These are phyloP conservation scores for Montifringilla adamsi DNA, from an alignment of 2,113 vertebrate genomes.

Conservation along the genomic window DNA sequence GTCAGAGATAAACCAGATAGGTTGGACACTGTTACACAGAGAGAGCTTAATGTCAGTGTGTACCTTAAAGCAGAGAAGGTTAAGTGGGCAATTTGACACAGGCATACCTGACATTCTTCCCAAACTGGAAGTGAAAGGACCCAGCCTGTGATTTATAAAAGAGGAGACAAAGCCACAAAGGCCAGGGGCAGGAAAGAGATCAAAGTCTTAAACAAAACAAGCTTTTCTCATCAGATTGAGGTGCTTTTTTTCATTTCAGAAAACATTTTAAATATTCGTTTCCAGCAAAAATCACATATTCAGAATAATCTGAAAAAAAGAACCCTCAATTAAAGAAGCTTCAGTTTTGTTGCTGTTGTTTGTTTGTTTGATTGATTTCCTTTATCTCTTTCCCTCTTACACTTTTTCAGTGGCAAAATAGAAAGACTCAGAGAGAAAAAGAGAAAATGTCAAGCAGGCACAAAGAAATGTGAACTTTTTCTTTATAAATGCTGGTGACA, in stretches of 20 bases:
- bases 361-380: not conserved
- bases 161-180: slow-evolving; percentile 32
- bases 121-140: slow-evolving; percentile 34
- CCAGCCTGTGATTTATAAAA: slow-evolving; percentile 29
- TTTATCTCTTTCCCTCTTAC: not conserved
- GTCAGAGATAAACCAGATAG: not conserved
- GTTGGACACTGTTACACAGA: not conserved
- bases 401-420: not conserved
- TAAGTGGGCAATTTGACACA: slow-evolving; percentile 26
- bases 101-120: slow-evolving; percentile 60
- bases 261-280: not conserved
- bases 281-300: not conserved
- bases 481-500: not conserved
- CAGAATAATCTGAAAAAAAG: not conserved
- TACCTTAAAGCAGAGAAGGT: not conserved
- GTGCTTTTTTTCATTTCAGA: not conserved
- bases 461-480: not conserved
- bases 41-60: not conserved
- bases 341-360: not conserved
- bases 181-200: slow-evolving; percentile 27
- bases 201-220: slow-evolving; percentile 2
- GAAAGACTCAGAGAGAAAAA: not conserved
- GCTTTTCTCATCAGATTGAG: not conserved
- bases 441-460: not conserved
- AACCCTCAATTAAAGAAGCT: not conserved